Conservation (phyloP, 2,888 invertebrate species). For the Antitype chi region DNA sequence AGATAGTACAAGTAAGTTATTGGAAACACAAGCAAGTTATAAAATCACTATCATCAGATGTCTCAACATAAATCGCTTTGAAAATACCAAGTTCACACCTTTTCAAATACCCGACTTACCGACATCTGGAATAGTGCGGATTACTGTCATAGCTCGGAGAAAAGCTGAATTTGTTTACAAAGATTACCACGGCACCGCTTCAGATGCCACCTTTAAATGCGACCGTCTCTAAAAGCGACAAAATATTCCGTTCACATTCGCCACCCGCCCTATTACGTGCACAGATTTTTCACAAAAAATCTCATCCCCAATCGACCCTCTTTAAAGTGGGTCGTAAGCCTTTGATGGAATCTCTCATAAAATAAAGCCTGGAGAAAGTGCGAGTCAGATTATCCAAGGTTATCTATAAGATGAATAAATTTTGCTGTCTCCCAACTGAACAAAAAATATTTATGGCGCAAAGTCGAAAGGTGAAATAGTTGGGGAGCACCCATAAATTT, state of each 20-base stretch:
- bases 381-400: conserved; percentile 59
- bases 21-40: too few relatives aligned
- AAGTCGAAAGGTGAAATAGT: conserved; percentile 51
- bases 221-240: conserved; percentile 61
- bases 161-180: conserved; percentile 63
- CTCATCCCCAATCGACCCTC: conserved; percentile 70
- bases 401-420: conserved; percentile 63
- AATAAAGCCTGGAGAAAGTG: conserved; percentile 66
- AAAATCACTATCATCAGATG: background rate
- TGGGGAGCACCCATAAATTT: conserved; percentile 34
- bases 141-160: conserved; percentile 45
- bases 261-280: conserved; percentile 70
- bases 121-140: conserved; percentile 34
- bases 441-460: conserved; percentile 34
- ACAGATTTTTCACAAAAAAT: conserved; percentile 75
- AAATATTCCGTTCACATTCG: conserved; percentile 76
- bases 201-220: conserved; percentile 47
- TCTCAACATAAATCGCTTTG: conserved; percentile 15
- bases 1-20: too few relatives aligned
- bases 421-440: conserved; percentile 38
- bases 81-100: conserved; percentile 41
- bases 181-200: conserved; percentile 50
- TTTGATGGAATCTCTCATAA: conserved; percentile 74
- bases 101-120: conserved; percentile 35
- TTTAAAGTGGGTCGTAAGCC: conserved; percentile 72